A percentile compares a stretch with the other conserved stretches of the same genome.
Evolutionary conservation across 2,888 invertebrate species (phyloP).

Genomic region (Agrochola circellaris): DNA sequence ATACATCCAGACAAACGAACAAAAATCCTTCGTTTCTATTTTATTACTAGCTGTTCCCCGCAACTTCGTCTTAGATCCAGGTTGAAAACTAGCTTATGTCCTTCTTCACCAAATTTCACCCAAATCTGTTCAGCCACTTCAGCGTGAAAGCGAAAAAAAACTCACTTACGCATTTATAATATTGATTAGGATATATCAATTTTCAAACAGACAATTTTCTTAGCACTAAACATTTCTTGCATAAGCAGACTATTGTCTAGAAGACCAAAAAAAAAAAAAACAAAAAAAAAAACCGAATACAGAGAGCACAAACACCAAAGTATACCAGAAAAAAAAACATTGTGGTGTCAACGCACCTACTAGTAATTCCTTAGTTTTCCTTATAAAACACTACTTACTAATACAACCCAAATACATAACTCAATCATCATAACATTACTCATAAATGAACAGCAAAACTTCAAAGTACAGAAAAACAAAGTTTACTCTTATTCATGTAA

Average conservation of each 20-base stretch:
- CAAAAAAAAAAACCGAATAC: background rate
- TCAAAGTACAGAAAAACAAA: constrained; percentile 31
- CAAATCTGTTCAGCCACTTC: no score
- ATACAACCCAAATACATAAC: constrained; percentile 36
- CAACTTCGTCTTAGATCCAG: no score
- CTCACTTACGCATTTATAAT: no score
- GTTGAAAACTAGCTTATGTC: no score
- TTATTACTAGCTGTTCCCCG: no score
- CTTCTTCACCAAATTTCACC: no score
- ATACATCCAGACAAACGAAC: no score
- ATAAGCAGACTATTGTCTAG: background rate
- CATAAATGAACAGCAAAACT: constrained; percentile 28
- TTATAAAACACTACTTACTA: constrained; percentile 29
- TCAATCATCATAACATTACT: constrained; percentile 34
- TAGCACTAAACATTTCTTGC: background rate
- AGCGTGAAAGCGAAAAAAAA: no score
- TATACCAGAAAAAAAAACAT: background rate
- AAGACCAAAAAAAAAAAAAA: no score
- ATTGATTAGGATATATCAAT: background rate
- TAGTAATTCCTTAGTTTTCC: constrained; percentile 44
- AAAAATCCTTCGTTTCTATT: no score
- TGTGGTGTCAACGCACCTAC: background rate
- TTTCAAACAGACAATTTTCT: background rate
- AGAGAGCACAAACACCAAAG: background rate
- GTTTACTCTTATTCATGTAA: constrained; percentile 41